Percentiles rank a stretch among this genome's conserved stretches.
These are phyloP conservation scores for Trichonephila inaurata DNA, from an alignment of 1,140 invertebrate genomes.

Conservation along the genomic window DNA sequence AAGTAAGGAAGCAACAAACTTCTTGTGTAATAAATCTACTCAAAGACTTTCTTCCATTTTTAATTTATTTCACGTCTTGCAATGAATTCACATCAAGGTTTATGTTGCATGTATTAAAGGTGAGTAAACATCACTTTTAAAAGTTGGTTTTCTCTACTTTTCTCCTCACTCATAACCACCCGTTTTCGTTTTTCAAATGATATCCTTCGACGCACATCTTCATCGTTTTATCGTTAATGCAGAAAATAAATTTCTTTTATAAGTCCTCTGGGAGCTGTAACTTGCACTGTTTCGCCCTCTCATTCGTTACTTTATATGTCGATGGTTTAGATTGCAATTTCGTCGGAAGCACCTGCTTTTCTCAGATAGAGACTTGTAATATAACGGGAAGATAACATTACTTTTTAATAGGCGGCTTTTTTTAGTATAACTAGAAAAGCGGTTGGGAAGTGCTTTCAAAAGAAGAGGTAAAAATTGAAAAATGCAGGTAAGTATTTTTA, in stretches of 20 bases:
- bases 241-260: slow-evolving; percentile 60
- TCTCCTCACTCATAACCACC: background rate
- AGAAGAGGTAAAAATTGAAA: too few species aligned
- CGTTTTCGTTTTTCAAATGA: background rate
- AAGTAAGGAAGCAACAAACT: too few species aligned
- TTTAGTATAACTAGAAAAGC: background rate
- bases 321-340: slow-evolving; percentile 23
- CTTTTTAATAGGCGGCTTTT: background rate
- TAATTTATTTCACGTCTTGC: background rate
- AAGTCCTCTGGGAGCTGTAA: slow-evolving; percentile 35
- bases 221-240: slow-evolving; percentile 58
- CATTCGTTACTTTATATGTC: slow-evolving; percentile 38
- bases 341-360: slow-evolving; percentile 29
- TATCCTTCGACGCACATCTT: slow-evolving; percentile 16
- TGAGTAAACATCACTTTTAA: background rate
- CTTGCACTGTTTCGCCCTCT: background rate
- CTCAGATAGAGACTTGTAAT: background rate
- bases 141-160: background rate
- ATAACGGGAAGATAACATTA: background rate
- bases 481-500: too few species aligned
- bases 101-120: slow-evolving; percentile 21
- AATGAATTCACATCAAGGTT: background rate
- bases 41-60: background rate
- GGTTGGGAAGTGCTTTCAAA: too few species aligned
- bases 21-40: too few species aligned